Conservation (phyloP, 2,113 vertebrate species). For the Sylvia atricapilla region DNA sequence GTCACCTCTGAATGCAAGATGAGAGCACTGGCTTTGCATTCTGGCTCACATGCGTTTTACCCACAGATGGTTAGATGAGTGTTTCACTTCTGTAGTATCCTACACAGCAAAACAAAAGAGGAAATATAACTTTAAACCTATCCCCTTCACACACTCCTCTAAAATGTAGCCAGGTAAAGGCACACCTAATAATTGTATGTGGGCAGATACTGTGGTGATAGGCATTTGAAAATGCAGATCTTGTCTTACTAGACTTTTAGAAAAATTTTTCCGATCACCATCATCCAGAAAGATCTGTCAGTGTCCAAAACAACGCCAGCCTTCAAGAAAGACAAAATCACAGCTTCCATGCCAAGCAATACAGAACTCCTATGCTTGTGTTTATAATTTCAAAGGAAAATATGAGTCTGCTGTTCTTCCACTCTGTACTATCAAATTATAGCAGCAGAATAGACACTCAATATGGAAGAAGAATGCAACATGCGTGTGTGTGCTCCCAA, state of each 20-base stretch:
- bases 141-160: neutral
- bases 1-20: neutral
- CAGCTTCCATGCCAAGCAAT: slow-evolving; percentile 49
- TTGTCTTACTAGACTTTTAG: neutral
- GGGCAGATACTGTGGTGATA: neutral
- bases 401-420: slow-evolving; percentile 58
- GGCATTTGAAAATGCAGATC: neutral
- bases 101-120: neutral
- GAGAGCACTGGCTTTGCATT: neutral
- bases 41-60: rapidly evolving
- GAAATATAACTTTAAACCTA: neutral
- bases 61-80: neutral
- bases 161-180: neutral
- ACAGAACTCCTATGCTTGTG: slow-evolving; percentile 42
- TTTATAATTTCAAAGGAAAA: slow-evolving; percentile 67
- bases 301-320: slow-evolving; percentile 32
- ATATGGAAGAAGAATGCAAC: slow-evolving; percentile 62
- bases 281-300: slow-evolving; percentile 9
- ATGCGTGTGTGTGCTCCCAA: slow-evolving; percentile 12
- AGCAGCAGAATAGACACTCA: slow-evolving; percentile 49
- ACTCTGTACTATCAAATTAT: slow-evolving; percentile 42
- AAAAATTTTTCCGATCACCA: neutral
- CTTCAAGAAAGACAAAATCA: slow-evolving; percentile 38
- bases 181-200: neutral
- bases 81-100: neutral